Percentiles rank a stretch among this genome's conserved stretches.
phyloP scores from a whole-genome alignment of 1,140 invertebrate species.

The Charaxes varanes region DNA sequence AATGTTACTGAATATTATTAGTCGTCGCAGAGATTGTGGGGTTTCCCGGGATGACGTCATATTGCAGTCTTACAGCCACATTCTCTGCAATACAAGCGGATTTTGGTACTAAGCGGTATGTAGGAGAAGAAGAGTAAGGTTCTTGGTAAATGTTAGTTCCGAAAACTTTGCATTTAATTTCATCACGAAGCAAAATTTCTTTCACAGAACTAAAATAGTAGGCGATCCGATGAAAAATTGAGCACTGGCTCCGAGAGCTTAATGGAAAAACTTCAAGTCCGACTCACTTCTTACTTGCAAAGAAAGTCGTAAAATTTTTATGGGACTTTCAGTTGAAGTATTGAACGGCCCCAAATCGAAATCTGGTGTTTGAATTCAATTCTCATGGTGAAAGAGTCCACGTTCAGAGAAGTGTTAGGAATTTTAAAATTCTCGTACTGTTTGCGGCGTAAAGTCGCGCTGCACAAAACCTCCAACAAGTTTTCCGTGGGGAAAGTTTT shows the following conservation, averaged over 20 bases:
- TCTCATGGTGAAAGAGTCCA: background rate
- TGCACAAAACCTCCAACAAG: background rate
- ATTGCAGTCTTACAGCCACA: too few species aligned
- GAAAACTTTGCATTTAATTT: too few species aligned
- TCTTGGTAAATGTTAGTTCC: too few species aligned
- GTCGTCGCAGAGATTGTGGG: too few species aligned
- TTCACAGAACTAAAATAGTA: too few species aligned
- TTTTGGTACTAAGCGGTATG: too few species aligned
- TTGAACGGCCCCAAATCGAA: background rate
- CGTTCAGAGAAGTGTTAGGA: slow-evolving; percentile 2
- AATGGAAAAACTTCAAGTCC: slow-evolving; percentile 7
- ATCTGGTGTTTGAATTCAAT: background rate
- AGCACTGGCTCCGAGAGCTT: slow-evolving; percentile 3
- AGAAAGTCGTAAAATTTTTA: slow-evolving; percentile 8
- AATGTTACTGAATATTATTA: too few species aligned
- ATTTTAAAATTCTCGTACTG: slow-evolving; percentile 8
- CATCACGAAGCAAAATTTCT: too few species aligned
- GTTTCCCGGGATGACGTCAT: too few species aligned
- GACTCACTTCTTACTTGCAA: slow-evolving; percentile 4
- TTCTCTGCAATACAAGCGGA: too few species aligned
- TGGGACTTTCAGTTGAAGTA: slow-evolving; percentile 7
- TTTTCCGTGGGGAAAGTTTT: slow-evolving; percentile 5
- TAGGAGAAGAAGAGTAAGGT: too few species aligned
- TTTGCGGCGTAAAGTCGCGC: too few species aligned
- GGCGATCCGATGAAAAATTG: slow-evolving; percentile 2